Evolutionary conservation across 2,797 vertebrate species (phyloP), one percentile per base, ranked within the genome.

Genomic region (Scomberomorus guttatus): DNA sequence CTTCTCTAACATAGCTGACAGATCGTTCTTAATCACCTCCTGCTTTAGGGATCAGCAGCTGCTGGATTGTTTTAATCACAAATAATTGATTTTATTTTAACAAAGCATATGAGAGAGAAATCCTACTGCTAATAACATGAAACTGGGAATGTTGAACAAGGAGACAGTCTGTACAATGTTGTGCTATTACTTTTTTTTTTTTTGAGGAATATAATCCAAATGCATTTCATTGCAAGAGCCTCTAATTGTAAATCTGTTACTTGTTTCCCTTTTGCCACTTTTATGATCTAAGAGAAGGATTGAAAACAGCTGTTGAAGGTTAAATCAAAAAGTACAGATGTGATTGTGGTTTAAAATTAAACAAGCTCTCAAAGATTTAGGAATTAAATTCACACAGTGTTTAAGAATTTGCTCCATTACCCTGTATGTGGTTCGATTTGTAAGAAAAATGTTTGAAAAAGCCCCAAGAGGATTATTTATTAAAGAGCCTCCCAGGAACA

Each of bases 11-110:
- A 66, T 75, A 61, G 75, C 88, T 83, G 83, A 90, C 82, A 91
- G 84, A 92, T 81, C 74, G 91, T 79, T 82, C 78, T 90, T 90
- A 92, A 94, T 91, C 84, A 88, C 83, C 83, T 89, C 83, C 85
- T 89, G 82, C 90, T 90, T 89, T 82, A 72, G 79, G 79, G 77
- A 88, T 77, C 74, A 60, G 65, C 48, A 57, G 80, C 87, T 89
- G 73, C 80, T 80, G 81, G 84, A 84, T 93, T 84, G 78, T 84
- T 91, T 93, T 92, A 93, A 93, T 93, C 88, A 90, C 75, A 90
- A 68, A 84, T 89, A 90, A 92, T 92, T 94, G 79, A 91, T 93
- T 93, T 87, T 84, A 89, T 94, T 90, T 89, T 72, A 79, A 82
- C 85, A 84, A 82, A 82, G 76, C 86, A 72, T 75, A 81, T 60